A percentile compares a stretch with the other conserved stretches of the same genome.
Conservation (phyloP, 2,888 invertebrate genomes). For the Sinelater perroti region DNA sequence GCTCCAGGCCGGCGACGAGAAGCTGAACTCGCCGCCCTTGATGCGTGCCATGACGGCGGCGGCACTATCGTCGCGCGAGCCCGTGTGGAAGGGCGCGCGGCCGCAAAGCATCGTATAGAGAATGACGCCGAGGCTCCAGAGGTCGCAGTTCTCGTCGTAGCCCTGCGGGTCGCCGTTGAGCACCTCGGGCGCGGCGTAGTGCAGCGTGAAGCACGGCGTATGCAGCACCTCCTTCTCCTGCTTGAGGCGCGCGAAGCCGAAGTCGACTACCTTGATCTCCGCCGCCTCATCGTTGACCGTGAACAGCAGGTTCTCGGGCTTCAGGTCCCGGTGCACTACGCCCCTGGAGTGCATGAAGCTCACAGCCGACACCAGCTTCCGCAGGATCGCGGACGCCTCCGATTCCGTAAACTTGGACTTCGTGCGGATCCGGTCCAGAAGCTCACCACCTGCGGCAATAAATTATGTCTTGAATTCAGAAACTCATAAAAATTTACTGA, state of each 20-base stretch:
- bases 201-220: slow-evolving; percentile 93
- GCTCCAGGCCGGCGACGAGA: slow-evolving; percentile 75
- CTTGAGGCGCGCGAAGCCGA: slow-evolving; percentile 90
- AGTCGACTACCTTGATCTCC: slow-evolving; percentile 91
- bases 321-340: slow-evolving; percentile 92
- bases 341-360: slow-evolving; percentile 84
- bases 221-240: slow-evolving; percentile 68
- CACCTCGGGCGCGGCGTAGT: slow-evolving; percentile 96
- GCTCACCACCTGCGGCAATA: slow-evolving; percentile 72
- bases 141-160: slow-evolving; percentile 93
- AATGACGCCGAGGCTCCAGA: slow-evolving; percentile 96
- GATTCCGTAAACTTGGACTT: slow-evolving; percentile 77
- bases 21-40: slow-evolving; percentile 79
- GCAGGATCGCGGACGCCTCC: slow-evolving; percentile 80
- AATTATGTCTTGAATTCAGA: no score
- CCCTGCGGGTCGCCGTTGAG: slow-evolving; percentile 70
- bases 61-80: slow-evolving; percentile 76
- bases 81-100: slow-evolving; percentile 83
- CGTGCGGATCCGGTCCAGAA: slow-evolving; percentile 72
- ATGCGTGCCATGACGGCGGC: slow-evolving; percentile 82
- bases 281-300: slow-evolving; percentile 65
- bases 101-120: slow-evolving; percentile 80
- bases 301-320: slow-evolving; percentile 87
- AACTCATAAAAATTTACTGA: no score
- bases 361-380: slow-evolving; percentile 84